A percentile compares a stretch with the other conserved stretches of the same genome.
These are phyloP conservation scores for Apotomis turbidana DNA, from an alignment of 2,888 invertebrate species.

Conservation along the genomic window DNA sequence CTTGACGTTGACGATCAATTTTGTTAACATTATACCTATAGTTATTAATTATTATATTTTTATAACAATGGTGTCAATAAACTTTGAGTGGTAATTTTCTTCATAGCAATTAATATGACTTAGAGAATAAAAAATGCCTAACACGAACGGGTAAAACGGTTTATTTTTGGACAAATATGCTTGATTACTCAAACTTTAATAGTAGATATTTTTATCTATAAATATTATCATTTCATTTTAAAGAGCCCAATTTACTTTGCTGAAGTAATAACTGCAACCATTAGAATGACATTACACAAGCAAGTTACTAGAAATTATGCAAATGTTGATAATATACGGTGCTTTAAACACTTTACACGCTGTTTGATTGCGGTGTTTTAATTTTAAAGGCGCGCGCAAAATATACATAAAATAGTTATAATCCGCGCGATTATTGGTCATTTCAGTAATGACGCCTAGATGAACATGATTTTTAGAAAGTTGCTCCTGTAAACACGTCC, in stretches of 20 bases:
- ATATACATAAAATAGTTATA: conserved; percentile 47
- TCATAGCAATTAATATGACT: not conserved
- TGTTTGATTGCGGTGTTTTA: conserved; percentile 53
- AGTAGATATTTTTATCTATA: too few species aligned
- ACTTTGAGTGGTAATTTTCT: not conserved
- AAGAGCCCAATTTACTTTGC: conserved; percentile 11
- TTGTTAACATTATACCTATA: not conserved
- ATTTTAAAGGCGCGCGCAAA: conserved; percentile 48
- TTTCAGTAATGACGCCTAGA: conserved; percentile 42
- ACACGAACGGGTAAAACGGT: not conserved
- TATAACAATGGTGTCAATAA: conserved; percentile 11
- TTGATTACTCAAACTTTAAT: too few species aligned
- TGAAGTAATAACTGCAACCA: conserved; percentile 50
- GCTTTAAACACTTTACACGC: conserved; percentile 56
- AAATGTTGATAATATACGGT: conserved; percentile 56
- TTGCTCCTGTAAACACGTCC: conserved; percentile 52
- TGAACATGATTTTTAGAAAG: conserved; percentile 60
- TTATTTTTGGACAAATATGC: not conserved
- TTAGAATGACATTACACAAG: conserved; percentile 54
- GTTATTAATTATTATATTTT: not conserved
- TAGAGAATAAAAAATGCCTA: too few species aligned
- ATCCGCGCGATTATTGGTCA: conserved; percentile 45
- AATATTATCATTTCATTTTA: not conserved
- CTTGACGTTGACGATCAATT: not conserved
- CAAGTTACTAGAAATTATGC: conserved; percentile 60